Evolutionary conservation across 2,113 vertebrate species (phyloP).

Genomic region (Taxidea taxus): DNA sequence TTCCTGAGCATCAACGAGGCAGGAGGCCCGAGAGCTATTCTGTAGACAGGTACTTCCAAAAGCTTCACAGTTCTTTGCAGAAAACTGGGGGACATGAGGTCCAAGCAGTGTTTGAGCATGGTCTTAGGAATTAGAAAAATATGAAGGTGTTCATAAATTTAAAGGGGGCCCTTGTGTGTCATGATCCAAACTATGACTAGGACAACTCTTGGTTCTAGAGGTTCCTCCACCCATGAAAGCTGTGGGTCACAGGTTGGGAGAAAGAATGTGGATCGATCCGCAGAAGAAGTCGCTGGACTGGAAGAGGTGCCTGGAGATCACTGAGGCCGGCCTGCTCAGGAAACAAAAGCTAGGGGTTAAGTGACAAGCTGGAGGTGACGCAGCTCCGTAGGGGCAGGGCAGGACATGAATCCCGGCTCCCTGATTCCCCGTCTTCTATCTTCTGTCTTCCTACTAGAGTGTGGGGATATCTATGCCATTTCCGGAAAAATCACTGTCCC

Average conservation of each 20-base stretch:
- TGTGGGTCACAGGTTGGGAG: slow-evolving; percentile 18
- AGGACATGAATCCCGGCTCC: background rate
- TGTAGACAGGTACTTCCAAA: background rate
- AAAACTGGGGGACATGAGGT: background rate
- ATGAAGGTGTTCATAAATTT: background rate
- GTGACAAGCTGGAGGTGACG: background rate
- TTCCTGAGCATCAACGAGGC: background rate
- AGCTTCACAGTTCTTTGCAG: background rate
- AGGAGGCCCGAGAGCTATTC: background rate
- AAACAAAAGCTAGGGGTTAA: slow-evolving; percentile 37
- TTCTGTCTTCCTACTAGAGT: background rate
- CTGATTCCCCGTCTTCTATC: background rate
- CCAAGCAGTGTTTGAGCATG: background rate
- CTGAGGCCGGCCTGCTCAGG: background rate
- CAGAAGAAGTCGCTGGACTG: background rate
- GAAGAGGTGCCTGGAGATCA: slow-evolving; percentile 12
- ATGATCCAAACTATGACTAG: background rate
- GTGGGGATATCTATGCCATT: fast-evolving
- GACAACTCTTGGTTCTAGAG: background rate
- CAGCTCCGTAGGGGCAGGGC: background rate
- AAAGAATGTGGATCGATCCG: slow-evolving; percentile 3
- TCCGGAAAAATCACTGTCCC: background rate
- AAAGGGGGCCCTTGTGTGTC: background rate
- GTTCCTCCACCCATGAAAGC: background rate
- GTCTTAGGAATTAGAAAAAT: background rate